A percentile compares a stretch with the other conserved stretches of the same genome.
phyloP scores from a whole-genome alignment of 2,113 vertebrate genomes.

The Cyprinodon tularosa region DNA sequence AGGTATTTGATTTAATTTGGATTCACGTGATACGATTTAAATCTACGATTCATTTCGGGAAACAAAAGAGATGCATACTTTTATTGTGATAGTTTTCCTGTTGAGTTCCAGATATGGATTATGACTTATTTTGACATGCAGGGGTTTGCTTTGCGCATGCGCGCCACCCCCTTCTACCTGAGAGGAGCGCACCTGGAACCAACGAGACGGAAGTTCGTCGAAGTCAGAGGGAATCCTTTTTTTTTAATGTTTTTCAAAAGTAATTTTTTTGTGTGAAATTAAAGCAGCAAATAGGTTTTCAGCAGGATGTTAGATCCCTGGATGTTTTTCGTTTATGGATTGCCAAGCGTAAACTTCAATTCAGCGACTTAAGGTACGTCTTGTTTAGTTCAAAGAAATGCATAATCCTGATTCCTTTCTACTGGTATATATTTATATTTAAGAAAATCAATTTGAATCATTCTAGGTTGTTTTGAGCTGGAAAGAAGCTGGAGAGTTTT shows the following conservation, averaged over 20 bases:
- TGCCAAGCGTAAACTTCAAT: conserved; percentile 3
- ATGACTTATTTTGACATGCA: conserved; percentile 24
- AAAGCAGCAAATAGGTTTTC: not conserved
- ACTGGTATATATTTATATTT: not conserved
- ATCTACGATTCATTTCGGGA: not conserved
- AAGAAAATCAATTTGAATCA: not conserved
- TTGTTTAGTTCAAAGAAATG: conserved; percentile 20
- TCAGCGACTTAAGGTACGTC: conserved; percentile 57
- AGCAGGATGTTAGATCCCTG: conserved; percentile 40
- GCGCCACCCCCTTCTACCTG: conserved; percentile 75
- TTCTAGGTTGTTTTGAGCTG: not conserved
- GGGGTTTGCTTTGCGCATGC: conserved; percentile 66
- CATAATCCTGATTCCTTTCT: not conserved
- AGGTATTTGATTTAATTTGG: not conserved
- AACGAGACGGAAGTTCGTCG: conserved; percentile 79
- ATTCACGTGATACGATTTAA: not conserved
- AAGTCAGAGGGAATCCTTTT: conserved; percentile 22
- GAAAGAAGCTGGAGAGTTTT: not conserved
- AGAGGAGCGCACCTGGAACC: conserved; percentile 86
- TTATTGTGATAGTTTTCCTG: not conserved
- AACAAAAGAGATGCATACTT: not conserved
- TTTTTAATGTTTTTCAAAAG: not conserved
- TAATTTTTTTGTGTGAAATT: conserved; percentile 5
- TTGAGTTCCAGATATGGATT: conserved; percentile 41
- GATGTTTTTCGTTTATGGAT: not conserved